Evolutionary conservation across 2,113 vertebrate genomes (phyloP).

Genomic region (Podilymbus podiceps): DNA sequence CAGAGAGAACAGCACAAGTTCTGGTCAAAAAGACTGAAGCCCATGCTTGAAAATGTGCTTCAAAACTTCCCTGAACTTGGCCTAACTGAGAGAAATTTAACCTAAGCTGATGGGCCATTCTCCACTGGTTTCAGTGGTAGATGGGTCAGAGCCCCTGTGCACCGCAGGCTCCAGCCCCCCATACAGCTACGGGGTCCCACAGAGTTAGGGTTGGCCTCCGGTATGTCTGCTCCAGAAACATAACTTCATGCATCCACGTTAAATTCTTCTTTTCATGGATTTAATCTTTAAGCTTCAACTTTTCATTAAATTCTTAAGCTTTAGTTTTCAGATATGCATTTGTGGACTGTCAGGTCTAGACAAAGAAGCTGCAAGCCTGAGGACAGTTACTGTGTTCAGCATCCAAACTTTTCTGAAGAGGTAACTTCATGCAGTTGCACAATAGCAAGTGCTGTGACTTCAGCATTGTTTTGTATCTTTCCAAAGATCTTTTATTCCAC

Average conservation of each 20-base stretch:
- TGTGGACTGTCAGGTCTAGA: not conserved
- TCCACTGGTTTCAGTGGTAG: accelerated
- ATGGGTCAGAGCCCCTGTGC: accelerated
- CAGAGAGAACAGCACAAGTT: not conserved
- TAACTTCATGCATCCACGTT: not conserved
- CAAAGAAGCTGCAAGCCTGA: not conserved
- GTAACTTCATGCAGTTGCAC: not conserved
- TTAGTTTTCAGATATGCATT: not conserved
- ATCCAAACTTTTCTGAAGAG: not conserved
- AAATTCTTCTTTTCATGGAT: not conserved
- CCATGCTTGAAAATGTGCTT: not conserved
- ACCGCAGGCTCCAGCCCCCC: accelerated
- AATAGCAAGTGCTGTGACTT: not conserved
- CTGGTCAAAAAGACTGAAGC: not conserved
- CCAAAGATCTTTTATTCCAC: not conserved
- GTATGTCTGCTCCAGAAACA: not conserved
- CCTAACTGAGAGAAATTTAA: not conserved
- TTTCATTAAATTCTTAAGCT: not conserved
- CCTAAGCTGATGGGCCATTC: not conserved
- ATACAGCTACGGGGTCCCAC: not conserved
- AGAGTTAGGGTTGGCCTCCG: not conserved
- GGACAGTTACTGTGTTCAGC: not conserved
- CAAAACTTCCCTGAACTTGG: not conserved
- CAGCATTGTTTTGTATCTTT: not conserved
- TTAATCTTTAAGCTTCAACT: not conserved